phyloP scores from a whole-genome alignment of 2,113 vertebrate genomes.

The Daphoenositta chrysoptera region DNA sequence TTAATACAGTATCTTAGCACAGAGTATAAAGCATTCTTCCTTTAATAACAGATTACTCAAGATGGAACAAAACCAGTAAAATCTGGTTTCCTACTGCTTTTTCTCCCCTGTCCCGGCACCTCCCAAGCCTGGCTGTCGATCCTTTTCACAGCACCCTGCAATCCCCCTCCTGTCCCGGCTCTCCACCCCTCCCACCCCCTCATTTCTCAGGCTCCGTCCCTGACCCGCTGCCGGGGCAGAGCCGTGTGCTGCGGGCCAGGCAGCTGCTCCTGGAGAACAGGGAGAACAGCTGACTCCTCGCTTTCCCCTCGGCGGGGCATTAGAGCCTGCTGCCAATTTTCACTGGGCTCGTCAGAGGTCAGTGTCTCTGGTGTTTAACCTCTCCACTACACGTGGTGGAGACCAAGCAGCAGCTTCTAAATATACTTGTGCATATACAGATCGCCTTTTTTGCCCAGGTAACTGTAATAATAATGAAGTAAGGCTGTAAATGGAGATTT shows the following conservation, averaged over 20 bases:
- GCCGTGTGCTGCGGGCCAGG: slow-evolving; percentile 29
- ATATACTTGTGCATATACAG: background rate
- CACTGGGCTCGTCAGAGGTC: background rate
- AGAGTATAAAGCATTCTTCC: background rate
- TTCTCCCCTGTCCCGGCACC: background rate
- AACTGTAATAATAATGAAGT: background rate
- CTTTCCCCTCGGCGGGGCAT: slow-evolving; percentile 27
- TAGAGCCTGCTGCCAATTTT: slow-evolving; percentile 40
- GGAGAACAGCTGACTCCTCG: slow-evolving; percentile 38
- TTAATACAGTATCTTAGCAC: background rate
- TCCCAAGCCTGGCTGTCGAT: background rate
- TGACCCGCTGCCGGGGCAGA: slow-evolving; percentile 48
- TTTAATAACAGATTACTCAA: background rate
- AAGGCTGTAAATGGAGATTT: background rate
- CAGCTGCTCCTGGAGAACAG: slow-evolving; percentile 48
- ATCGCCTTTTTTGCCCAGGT: background rate
- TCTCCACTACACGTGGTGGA: background rate
- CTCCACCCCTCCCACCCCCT: slow-evolving; percentile 55
- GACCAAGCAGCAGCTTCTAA: background rate
- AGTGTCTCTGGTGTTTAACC: background rate
- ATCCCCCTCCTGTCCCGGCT: background rate
- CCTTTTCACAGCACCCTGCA: background rate
- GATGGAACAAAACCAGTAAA: slow-evolving; percentile 8
- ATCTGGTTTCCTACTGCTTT: slow-evolving; percentile 9
- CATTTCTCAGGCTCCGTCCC: slow-evolving; percentile 54